phyloP scores from a whole-genome alignment of 92 coral and sea anemone genomes.

The Pocillopora grandis region DNA sequence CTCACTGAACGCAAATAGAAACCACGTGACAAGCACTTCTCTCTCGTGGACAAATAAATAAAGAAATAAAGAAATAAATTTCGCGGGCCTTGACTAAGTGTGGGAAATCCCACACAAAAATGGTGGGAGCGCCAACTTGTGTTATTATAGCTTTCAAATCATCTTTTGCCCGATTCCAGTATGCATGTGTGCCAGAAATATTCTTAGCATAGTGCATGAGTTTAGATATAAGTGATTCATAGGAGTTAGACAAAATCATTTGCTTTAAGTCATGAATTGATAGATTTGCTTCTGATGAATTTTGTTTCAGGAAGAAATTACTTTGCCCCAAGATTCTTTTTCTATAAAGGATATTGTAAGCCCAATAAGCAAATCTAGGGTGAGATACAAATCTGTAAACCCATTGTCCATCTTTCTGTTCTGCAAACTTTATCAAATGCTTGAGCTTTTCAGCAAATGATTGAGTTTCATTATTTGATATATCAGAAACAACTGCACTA shows the following conservation, averaged over 20 bases:
- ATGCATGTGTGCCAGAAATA: constrained; percentile 55
- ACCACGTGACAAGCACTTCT: no score
- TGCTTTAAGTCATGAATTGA: constrained; percentile 42
- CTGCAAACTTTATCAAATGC: constrained; percentile 55
- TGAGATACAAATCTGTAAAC: constrained; percentile 48
- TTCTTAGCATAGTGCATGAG: constrained; percentile 59
- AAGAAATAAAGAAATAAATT: no score
- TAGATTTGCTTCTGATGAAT: constrained; percentile 48
- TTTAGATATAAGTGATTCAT: constrained; percentile 47
- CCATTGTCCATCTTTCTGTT: constrained; percentile 49
- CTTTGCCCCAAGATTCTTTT: constrained; percentile 37
- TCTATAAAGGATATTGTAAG: constrained; percentile 54
- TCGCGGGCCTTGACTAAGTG: no score
- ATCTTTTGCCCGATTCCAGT: constrained; percentile 63
- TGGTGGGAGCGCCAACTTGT: constrained; percentile 61
- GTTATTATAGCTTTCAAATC: constrained; percentile 61
- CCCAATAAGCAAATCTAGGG: constrained; percentile 63
- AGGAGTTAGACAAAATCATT: constrained; percentile 38
- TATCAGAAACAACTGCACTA: constrained; percentile 36
- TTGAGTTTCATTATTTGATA: constrained; percentile 37
- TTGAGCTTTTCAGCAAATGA: constrained; percentile 50
- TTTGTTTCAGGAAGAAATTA: constrained; percentile 38
- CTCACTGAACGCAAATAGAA: no score
- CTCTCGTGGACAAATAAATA: no score
- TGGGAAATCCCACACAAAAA: no score